Evolutionary conservation across 2,113 vertebrate genomes (phyloP).

Genomic region (Prochilodus magdalenae): DNA sequence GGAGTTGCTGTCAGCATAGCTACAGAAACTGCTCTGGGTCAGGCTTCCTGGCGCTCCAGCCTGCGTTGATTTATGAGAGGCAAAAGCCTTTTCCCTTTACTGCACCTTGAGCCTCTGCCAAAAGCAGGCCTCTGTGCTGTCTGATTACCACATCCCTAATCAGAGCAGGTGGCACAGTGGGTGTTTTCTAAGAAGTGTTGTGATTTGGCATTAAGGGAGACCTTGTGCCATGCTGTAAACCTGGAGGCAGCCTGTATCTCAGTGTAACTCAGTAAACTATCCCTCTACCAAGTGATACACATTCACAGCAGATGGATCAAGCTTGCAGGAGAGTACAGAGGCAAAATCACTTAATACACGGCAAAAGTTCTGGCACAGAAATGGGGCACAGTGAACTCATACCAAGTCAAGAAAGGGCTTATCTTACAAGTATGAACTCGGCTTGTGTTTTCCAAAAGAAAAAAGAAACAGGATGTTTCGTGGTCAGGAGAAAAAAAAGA

Average conservation of each 20-base stretch:
- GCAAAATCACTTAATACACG: background rate
- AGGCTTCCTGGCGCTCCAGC: background rate
- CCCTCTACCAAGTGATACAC: background rate
- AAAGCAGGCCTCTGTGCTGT: background rate
- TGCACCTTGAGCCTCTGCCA: background rate
- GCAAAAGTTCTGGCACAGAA: background rate
- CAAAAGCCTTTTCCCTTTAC: background rate
- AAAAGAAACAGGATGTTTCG: background rate
- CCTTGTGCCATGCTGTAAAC: background rate
- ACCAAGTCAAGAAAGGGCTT: background rate
- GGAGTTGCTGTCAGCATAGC: background rate
- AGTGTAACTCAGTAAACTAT: background rate
- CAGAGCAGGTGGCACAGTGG: background rate
- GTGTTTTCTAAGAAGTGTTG: background rate
- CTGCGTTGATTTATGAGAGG: slow-evolving; percentile 1
- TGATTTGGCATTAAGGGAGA: background rate
- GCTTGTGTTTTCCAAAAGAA: background rate
- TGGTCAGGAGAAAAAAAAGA: background rate
- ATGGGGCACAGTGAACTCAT: background rate
- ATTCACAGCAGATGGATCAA: background rate
- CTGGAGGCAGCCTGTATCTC: background rate
- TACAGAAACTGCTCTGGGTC: slow-evolving; percentile 13
- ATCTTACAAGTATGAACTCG: background rate
- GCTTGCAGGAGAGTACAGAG: background rate
- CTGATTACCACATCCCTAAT: background rate